Percentiles rank a stretch among this genome's conserved stretches.
Conservation (phyloP, 1,140 invertebrate genomes). For the Euwallacea similis region DNA sequence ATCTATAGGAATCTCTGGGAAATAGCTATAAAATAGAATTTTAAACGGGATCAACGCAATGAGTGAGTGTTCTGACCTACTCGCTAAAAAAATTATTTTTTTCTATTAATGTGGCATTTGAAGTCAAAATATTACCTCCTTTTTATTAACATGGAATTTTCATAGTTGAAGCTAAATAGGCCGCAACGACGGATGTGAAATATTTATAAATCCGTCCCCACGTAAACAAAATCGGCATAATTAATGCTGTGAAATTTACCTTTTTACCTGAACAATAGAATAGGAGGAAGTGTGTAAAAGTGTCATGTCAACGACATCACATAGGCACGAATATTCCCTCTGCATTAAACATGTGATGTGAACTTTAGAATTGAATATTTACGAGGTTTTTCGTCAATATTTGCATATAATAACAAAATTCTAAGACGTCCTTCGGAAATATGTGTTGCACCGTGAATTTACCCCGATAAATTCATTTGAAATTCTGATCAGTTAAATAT, state of each 20-base stretch:
- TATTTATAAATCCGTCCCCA: constrained; percentile 1
- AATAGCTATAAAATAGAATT: too few relatives aligned
- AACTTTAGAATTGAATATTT: background rate
- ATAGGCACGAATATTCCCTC: background rate
- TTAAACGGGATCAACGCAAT: too few relatives aligned
- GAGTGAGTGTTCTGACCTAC: too few relatives aligned
- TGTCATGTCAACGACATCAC: constrained; percentile 3
- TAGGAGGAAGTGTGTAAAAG: constrained; percentile 13
- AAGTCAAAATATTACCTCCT: too few relatives aligned
- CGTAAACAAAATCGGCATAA: constrained; percentile 15
- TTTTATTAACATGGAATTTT: too few relatives aligned
- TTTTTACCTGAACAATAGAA: constrained; percentile 16
- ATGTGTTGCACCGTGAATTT: too few relatives aligned
- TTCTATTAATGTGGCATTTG: too few relatives aligned
- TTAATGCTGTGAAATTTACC: constrained; percentile 8
- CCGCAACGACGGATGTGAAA: constrained; percentile 9
- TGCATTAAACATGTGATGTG: background rate
- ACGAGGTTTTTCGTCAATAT: background rate
- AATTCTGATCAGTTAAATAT: too few relatives aligned
- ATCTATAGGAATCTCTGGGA: too few relatives aligned
- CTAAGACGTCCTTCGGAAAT: too few relatives aligned
- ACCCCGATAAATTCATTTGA: too few relatives aligned
- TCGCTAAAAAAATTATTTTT: too few relatives aligned
- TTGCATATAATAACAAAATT: background rate
- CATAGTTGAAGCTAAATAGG: constrained; percentile 1